Conservation (phyloP, 2,113 vertebrate genomes). For the Scomber japonicus region DNA sequence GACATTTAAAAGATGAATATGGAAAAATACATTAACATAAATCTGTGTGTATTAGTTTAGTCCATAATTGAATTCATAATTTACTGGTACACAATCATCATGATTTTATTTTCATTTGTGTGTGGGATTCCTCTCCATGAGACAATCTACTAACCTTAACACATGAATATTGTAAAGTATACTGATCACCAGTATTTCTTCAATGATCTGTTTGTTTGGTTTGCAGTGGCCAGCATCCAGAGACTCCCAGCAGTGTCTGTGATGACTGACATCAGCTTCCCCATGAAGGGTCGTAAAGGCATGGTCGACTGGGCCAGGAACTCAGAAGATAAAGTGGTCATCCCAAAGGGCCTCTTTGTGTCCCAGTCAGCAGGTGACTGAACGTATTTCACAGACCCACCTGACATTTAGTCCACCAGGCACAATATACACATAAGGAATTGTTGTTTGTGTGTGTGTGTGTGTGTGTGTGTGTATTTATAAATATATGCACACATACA, state of each 20-base stretch:
- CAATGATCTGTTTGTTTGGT: constrained; percentile 55
- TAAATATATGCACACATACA: too few species aligned
- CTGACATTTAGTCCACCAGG: neutral
- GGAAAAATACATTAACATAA: too few species aligned
- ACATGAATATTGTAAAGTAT: constrained; percentile 10
- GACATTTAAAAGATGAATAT: too few species aligned
- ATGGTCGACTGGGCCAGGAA: constrained; percentile 99
- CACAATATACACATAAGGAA: neutral
- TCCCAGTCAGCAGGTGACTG: constrained; percentile 93
- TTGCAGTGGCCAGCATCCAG: constrained; percentile 97
- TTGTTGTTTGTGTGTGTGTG: neutral
- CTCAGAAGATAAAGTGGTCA: constrained; percentile 97
- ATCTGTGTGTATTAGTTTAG: too few species aligned
- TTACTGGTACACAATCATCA: too few species aligned
- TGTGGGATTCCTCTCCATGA: neutral
- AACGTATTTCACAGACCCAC: constrained; percentile 42
- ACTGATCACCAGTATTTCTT: constrained; percentile 43
- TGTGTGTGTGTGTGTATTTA: too few species aligned
- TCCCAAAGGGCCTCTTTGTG: constrained; percentile 97
- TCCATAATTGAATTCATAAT: too few species aligned
- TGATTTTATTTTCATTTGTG: too few species aligned
- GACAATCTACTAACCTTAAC: neutral
- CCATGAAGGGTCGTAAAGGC: constrained; percentile 99
- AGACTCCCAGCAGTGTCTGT: constrained; percentile 97
- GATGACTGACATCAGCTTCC: constrained; percentile 98